A percentile compares a stretch with the other conserved stretches of the same genome.
phyloP scores from a whole-genome alignment of 2,113 vertebrate species.

The Actenoides hombroni region DNA sequence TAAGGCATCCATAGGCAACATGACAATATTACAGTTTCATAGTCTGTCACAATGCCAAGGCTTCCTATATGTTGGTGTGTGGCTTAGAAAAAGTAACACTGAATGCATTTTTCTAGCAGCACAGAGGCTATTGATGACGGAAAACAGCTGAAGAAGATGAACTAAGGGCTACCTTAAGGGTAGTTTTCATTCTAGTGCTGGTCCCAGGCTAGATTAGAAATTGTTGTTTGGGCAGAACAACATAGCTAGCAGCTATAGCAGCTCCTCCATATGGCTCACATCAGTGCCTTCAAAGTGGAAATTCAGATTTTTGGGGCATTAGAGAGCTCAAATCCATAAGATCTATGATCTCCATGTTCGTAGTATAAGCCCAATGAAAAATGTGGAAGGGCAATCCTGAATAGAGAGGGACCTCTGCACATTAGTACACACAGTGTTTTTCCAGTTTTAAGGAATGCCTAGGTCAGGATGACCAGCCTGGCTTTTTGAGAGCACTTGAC shows the following conservation, averaged over 20 bases:
- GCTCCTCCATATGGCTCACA: not conserved
- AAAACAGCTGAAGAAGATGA: not conserved
- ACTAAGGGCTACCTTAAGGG: not conserved
- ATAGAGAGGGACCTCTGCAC: not conserved
- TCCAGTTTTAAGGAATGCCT: not conserved
- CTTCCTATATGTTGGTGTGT: not conserved
- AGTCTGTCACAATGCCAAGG: not conserved
- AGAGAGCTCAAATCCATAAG: not conserved
- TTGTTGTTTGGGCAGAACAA: not conserved
- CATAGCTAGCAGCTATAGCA: not conserved
- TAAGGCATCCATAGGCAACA: not conserved
- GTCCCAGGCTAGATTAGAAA: not conserved
- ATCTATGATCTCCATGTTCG: not conserved
- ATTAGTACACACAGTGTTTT: not conserved
- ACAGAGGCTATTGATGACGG: not conserved
- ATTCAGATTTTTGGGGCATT: not conserved
- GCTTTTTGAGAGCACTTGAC: not conserved
- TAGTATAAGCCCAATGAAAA: not conserved
- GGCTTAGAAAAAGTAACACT: not conserved
- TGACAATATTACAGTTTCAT: not conserved
- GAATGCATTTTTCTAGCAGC: not conserved
- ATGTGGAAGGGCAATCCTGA: not conserved
- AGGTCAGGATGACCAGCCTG: too few species aligned
- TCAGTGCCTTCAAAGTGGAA: not conserved
- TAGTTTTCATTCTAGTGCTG: not conserved